Evolutionary conservation across 37 sponge, comb jelly and placozoan species (phyloP).

Genomic region (Diacarnus erythraeanus): DNA sequence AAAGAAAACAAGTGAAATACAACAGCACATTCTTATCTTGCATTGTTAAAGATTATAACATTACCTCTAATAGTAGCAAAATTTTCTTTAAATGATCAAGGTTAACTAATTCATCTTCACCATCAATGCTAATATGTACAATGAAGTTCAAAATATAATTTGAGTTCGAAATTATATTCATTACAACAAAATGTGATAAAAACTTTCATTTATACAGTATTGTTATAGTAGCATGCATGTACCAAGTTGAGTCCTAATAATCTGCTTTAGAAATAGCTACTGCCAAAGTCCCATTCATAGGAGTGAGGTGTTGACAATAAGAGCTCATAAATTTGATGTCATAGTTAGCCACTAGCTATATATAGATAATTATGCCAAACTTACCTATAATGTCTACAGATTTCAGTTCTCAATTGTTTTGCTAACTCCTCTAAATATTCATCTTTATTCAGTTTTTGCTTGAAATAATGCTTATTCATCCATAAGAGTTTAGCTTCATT

Average conservation of each 20-base stretch:
- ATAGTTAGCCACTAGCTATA: background rate
- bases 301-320: too few species aligned
- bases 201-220: too few species aligned
- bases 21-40: too few species aligned
- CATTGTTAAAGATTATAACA: too few species aligned
- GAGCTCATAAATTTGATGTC: background rate
- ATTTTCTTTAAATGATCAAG: conserved; percentile 26
- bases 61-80: conserved; percentile 43
- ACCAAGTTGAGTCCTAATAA: too few species aligned
- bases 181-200: too few species aligned
- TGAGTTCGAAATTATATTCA: too few species aligned
- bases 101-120: conserved; percentile 2
- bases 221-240: too few species aligned
- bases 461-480: conserved; percentile 56
- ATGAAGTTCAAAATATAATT: too few species aligned
- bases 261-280: too few species aligned
- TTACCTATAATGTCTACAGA: background rate
- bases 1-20: too few species aligned
- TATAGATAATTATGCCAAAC: background rate
- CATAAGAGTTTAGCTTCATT: conserved; percentile 56
- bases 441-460: conserved; percentile 4
- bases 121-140: conserved; percentile 2
- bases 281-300: too few species aligned
- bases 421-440: background rate
- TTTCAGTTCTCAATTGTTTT: conserved; percentile 10